A percentile compares a stretch with the other conserved stretches of the same genome.
Evolutionary conservation across 2,113 vertebrate species (phyloP).

Genomic region (Daubentonia madagascariensis): DNA sequence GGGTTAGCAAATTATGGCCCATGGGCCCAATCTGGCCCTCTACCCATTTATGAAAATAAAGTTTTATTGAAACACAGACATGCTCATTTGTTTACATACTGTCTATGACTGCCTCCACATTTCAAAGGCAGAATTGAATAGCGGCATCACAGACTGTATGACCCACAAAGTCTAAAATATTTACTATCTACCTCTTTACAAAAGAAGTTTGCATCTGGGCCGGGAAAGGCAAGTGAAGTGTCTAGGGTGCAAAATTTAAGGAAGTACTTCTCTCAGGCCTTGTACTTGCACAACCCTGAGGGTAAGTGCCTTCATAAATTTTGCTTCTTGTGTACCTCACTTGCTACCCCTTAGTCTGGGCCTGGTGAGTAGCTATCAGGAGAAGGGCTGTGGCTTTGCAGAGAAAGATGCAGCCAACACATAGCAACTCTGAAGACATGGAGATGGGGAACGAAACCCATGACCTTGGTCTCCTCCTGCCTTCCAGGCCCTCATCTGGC

Average conservation of each 20-base stretch:
- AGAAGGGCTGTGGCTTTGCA: not conserved
- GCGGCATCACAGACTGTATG: not conserved
- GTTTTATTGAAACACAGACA: conserved; percentile 18
- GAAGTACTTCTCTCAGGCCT: not conserved
- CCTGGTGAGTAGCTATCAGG: not conserved
- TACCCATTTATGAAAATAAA: conserved; percentile 34
- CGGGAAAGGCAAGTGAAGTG: not conserved
- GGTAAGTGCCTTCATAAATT: not conserved
- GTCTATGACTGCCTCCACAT: not conserved
- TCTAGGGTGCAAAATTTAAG: not conserved
- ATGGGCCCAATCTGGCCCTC: not conserved
- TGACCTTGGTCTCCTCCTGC: not conserved
- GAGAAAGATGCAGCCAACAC: not conserved
- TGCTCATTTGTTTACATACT: not conserved
- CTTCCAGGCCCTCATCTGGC: not conserved
- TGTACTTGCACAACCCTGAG: not conserved
- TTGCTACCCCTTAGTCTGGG: too few species aligned
- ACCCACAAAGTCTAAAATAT: not conserved
- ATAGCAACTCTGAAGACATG: too few species aligned
- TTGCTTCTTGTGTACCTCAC: too few species aligned
- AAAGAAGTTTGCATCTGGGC: not conserved
- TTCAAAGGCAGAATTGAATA: not conserved
- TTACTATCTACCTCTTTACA: not conserved
- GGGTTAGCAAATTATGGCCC: not conserved
- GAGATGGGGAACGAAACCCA: not conserved